A percentile compares a stretch with the other conserved stretches of the same genome.
phyloP scores from a whole-genome alignment of 2,113 vertebrate genomes.

The Aphelocoma coerulescens region DNA sequence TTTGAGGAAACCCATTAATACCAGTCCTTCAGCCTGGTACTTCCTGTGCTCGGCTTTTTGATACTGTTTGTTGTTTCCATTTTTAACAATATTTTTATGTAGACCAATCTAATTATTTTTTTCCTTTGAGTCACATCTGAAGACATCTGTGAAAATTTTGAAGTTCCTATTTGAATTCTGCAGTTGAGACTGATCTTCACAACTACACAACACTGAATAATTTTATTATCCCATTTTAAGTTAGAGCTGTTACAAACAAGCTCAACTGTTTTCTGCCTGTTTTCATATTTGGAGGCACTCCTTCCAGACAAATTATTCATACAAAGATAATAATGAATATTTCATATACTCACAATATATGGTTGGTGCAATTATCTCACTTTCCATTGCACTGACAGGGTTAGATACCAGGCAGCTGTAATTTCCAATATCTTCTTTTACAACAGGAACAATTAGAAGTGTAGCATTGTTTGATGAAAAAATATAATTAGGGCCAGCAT shows the following conservation, averaged over 20 bases:
- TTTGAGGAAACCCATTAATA: neutral
- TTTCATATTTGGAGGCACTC: neutral
- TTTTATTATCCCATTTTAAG: neutral
- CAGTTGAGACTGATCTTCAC: neutral
- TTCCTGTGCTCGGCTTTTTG: neutral
- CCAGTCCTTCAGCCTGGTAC: neutral
- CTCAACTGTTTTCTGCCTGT: neutral
- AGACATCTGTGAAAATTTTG: neutral
- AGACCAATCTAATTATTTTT: neutral
- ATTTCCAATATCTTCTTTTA: slow-evolving; percentile 78
- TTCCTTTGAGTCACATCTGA: neutral
- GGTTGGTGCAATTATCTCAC: slow-evolving; percentile 69
- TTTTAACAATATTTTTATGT: neutral
- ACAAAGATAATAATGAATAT: slow-evolving; percentile 34
- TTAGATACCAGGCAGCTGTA: slow-evolving; percentile 79
- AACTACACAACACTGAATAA: neutral
- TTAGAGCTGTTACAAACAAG: neutral
- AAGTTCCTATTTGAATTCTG: neutral
- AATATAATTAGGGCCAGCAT: slow-evolving; percentile 37
- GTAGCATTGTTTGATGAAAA: slow-evolving; percentile 70
- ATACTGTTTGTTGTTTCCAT: neutral
- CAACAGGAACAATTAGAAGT: slow-evolving; percentile 73
- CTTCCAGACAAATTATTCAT: neutral
- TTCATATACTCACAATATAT: slow-evolving; percentile 80
- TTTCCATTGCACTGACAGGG: slow-evolving; percentile 73